Conservation (phyloP, 2,113 vertebrate genomes). For the Toxotes chatareus region DNA sequence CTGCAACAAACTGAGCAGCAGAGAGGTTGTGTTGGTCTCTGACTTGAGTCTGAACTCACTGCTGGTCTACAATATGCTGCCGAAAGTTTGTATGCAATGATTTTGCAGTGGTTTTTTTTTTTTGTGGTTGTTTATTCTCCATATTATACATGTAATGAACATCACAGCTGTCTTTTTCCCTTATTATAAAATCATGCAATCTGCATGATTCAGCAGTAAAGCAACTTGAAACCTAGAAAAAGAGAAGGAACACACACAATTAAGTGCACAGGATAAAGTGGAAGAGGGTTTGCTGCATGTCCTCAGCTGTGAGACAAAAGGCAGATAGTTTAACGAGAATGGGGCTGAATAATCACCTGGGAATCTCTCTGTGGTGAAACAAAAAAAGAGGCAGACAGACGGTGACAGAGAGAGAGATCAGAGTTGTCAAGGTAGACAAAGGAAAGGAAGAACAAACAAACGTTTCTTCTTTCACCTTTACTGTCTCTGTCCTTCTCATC, state of each 20-base stretch:
- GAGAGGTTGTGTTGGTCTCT: too few species aligned
- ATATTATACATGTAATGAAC: too few species aligned
- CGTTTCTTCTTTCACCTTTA: slow-evolving; percentile 42
- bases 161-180: too few species aligned
- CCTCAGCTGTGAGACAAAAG: neutral
- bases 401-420: slow-evolving; percentile 21
- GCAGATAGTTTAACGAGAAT: slow-evolving; percentile 26
- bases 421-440: slow-evolving; percentile 32
- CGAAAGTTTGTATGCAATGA: too few species aligned
- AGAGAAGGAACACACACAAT: neutral
- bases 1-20: too few species aligned
- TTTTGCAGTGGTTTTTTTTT: too few species aligned
- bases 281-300: neutral
- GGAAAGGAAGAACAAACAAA: slow-evolving; percentile 26
- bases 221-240: neutral
- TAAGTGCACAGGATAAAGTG: neutral
- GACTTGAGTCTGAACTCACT: too few species aligned
- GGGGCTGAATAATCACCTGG: slow-evolving; percentile 32
- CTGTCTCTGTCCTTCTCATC: slow-evolving; percentile 36
- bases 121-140: too few species aligned
- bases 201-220: neutral
- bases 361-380: slow-evolving; percentile 10
- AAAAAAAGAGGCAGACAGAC: slow-evolving; percentile 1
- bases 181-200: too few species aligned
- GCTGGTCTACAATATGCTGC: too few species aligned